Base-by-base conservation (phyloP, 2,113 vertebrate genomes). In the Spheniscus mendiculus region DNA sequence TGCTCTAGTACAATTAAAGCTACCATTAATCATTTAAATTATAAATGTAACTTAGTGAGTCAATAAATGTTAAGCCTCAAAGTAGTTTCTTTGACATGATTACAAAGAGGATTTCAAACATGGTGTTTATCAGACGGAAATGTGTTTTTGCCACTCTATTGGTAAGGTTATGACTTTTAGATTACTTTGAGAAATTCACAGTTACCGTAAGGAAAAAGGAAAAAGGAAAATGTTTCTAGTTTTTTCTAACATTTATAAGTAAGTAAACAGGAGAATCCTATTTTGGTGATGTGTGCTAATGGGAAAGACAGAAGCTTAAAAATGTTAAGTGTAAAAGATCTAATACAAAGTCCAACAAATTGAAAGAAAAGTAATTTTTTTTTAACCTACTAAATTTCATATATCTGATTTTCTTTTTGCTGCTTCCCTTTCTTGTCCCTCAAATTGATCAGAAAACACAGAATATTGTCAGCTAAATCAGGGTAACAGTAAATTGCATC, bases 151-250 rank as follows among this genome's bases (percentile, higher is more conserved):
- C 6, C 12, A 45, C 47, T 52, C 6, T n/a, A 1, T 15, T 55
- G 22, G 2, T n/a, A 4, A 49, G 3, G 9, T 73, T 45, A 53
- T 1, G 0, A 12, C 4, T 52, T 76, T 80, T 71, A 69, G 34
- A 65, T 69, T 52, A 29, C 15, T 79, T 79, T 25, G 25, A 63
- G 10, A 63, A 70, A 87, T 40, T 61, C 38, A 49, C 13, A 49
- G 4, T 67, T 50, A 59, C 1, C 3, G 15, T 1, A 9, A 81
- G 15, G 7, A 87, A 91, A 66, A 9, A 81, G 15, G 6, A 87
- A 91, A 66, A 62, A 50, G 2, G 5, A 69, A 69, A 83, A 83
- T 7, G 1, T 50, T 6, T 53, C 27, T 26, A 38, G 2, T 10
- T 79, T 47, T 72, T 93, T 23, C 49, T 21, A 36, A 9, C 2